Evolutionary conservation across 2,113 vertebrate species (phyloP), one percentile per base, ranked within the genome.

Genomic region (Anseranas semipalmata): DNA sequence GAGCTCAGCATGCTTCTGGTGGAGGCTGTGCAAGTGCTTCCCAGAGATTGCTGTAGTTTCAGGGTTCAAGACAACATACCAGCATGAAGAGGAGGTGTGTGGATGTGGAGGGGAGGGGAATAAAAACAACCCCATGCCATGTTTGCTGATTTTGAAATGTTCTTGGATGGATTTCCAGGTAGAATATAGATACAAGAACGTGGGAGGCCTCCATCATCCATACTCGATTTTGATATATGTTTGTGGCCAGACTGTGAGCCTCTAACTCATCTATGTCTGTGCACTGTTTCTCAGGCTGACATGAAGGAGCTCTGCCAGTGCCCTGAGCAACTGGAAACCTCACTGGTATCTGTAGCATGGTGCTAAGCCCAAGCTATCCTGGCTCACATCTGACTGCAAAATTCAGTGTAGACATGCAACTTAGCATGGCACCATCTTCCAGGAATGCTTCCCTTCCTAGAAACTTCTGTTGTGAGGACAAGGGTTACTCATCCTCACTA

Each of bases 101-200:
- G 84, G 85, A 76, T 85, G 53, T 72, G 84, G 60, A 65, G 37
- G n/a, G 72, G 39, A 65, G 37, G 72, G n/a, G 86, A 82, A 87
- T 93, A 83, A 95, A 97, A 96, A 92, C 95, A 96, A 95, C 78
- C 59, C 62, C 81, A 70, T 85, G 77, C 70, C 71, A 95, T 93
- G 85, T 91, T 96, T 96, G 85, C 67, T 95, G 89, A 94, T 97
- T 95, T 97, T 95, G 84, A 96, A 94, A 85, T 89, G 89, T 95
- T 96, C 92, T 95, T 95, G 86, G 96, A 89, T 82, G 70, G 59
- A 56, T 91, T 83, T 96, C 84, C 91, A 97, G 89, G 93, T 96
- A 96, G 90, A 93, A 92, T 92, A 87, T 72, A 93, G 80, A 89
- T 46, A 76, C 32, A 86, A 77, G 71, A 81, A 93, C 0, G 32